Base-by-base conservation (phyloP, 2,113 vertebrate species). In the Heterotilapia buettikoferi region DNA sequence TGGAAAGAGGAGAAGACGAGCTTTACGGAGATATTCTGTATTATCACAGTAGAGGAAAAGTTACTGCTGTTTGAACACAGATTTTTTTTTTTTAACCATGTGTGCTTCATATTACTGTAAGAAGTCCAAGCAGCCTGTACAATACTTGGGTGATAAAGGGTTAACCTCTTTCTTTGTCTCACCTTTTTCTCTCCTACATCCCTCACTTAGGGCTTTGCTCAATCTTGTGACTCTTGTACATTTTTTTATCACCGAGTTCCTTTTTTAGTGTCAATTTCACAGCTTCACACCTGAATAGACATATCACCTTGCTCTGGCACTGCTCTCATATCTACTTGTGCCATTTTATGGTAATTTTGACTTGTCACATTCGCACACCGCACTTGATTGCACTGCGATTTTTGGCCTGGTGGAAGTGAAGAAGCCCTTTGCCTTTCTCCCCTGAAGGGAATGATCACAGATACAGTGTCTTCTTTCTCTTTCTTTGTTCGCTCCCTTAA, bases 281-380 rank as follows among this genome's bases (percentile, higher is more conserved):
- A 84, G 18, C n/a, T 82, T 71, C 59, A 50, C 85, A 86, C 45
- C 61, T 84, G 83, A 84, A 80, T n/a, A 38, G 54, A 92, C 76
- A 31, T 9, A 86, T 76, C 71, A 24, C 31, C 56, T 56, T 80
- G 24, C 36, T 84, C 45, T 36, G 36, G n/a, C 31, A 12, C 79
- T 80, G 78, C n/a, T 86, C 68, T 84, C 53, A 83, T 90, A 80
- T 59, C 19, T 29, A 6, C 50, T 40, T 13, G 31, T 84, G 33
- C 9, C 76, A 33, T 79, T 86, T 82, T 87, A 29, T 82, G 57
- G 84, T 31, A 36, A 56, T 82, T 78, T 18, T 31, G 63, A 24
- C 40, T 33, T 47, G 36, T 47, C 80, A 33, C 38, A 88, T 76
- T 83, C 9, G 16, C 78, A 73, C 45, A 11, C 9, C 12, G 11